A percentile compares a stretch with the other conserved stretches of the same genome.
Conservation (phyloP, 2,888 invertebrate species). For the Dynastes maya region DNA sequence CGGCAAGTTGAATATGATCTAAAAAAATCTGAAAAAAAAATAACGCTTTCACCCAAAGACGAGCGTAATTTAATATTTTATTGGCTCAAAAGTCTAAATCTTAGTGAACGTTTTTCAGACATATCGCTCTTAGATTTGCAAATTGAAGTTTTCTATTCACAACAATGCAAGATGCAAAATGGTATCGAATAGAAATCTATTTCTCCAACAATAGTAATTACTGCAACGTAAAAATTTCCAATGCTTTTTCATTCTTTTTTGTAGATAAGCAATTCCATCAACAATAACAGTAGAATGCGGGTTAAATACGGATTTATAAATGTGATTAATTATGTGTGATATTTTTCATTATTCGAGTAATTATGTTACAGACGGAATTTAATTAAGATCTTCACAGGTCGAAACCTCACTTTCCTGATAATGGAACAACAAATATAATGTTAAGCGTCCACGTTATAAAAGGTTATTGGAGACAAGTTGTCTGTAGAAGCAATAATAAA, state of each 20-base stretch:
- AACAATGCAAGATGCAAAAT: too few relatives aligned
- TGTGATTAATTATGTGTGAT: not conserved
- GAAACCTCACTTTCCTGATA: not conserved
- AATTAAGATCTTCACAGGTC: conserved; percentile 13
- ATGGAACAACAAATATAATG: not conserved
- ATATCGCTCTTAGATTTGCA: too few relatives aligned
- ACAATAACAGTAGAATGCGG: not conserved
- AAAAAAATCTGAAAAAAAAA: too few relatives aligned
- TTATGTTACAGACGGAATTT: not conserved
- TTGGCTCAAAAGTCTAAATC: too few relatives aligned
- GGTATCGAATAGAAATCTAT: not conserved
- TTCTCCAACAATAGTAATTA: not conserved
- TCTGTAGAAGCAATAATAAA: conserved; percentile 29
- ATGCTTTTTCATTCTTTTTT: conserved; percentile 9
- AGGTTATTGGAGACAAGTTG: conserved; percentile 31
- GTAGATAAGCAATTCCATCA: not conserved
- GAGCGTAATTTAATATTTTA: too few relatives aligned
- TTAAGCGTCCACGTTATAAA: not conserved
- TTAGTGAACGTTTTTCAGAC: too few relatives aligned
- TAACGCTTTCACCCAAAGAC: too few relatives aligned
- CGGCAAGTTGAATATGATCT: too few relatives aligned
- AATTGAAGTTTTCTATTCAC: too few relatives aligned
- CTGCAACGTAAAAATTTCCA: conserved; percentile 16
- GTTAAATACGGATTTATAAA: conserved; percentile 12
- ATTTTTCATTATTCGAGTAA: conserved; percentile 12